Evolutionary conservation across 2,888 invertebrate species (phyloP), one percentile per base, ranked within the genome.

Genomic region (Sialis lutaria): DNA sequence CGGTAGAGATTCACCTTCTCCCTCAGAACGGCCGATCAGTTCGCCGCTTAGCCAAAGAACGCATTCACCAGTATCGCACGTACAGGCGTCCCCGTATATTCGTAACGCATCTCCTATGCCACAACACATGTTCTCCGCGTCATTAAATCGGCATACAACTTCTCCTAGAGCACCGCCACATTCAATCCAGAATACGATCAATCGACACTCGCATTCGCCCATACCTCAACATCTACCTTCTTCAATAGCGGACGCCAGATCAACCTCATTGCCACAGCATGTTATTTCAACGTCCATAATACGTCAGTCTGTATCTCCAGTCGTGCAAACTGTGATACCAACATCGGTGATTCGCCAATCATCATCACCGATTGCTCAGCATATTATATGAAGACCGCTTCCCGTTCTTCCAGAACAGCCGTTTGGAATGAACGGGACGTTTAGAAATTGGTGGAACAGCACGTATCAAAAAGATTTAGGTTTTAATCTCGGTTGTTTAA

Each of bases 311-410:
- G 22, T 22, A 22, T 22, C 22, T 22, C 22, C 22, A 22, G 22
- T 22, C 22, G 22, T 22, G 22, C 22, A 22, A 22, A 22, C 22
- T 22, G 22, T 22, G 22, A 22, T 22, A 22, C 22, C 22, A 22
- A 22, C 22, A 2, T 22, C 22, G 22, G 22, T 22, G 45, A 48
- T 49, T 31, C 49, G 44, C 6, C 51, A 42, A 35, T 33, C 60
- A 53, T 37, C 56, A 34, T 59, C 62, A 37, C 60, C 67, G 22
- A 62, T 56, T 39, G 59, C 60, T 3, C 59, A 76, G 50, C 83
- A 82, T 62, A 80, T 83, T 65, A 84, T 84, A 76, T 84, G 83
- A 84, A 83, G 80, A 74, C 83, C 83, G 69, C 81, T 83, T 61
- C 79, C 83, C 79, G 76, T 77, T 74, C 82, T 82, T 69, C 82